Evolutionary conservation across 2,888 invertebrate genomes (phyloP).

Genomic region (Neelides folsomi): DNA sequence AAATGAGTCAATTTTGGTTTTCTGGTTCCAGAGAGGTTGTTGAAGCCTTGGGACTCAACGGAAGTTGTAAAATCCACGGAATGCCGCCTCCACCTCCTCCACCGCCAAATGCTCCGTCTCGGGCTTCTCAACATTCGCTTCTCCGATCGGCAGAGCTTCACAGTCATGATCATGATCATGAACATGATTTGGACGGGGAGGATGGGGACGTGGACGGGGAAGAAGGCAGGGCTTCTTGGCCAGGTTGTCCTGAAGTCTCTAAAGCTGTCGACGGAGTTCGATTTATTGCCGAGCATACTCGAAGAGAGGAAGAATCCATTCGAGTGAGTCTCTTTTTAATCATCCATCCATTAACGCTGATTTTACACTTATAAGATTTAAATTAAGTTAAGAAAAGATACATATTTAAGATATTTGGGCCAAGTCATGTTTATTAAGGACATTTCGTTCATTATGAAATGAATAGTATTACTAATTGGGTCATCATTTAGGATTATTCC

Average conservation of each 20-base stretch:
- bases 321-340: constrained; percentile 54
- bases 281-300: constrained; percentile 83
- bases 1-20: background rate
- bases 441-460: too few species aligned
- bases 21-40: constrained; percentile 23
- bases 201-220: constrained; percentile 10
- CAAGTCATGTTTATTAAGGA: too few species aligned
- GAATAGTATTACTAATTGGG: too few species aligned
- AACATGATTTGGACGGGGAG: constrained; percentile 18
- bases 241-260: constrained; percentile 78
- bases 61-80: constrained; percentile 39
- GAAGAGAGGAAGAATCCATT: constrained; percentile 79
- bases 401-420: too few species aligned
- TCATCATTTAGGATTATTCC: too few species aligned
- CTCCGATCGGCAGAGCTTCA: constrained; percentile 31
- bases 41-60: constrained; percentile 33
- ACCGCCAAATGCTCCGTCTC: constrained; percentile 27
- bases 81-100: constrained; percentile 37
- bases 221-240: constrained; percentile 45
- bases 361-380: too few species aligned
- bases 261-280: constrained; percentile 85
- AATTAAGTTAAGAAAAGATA: too few species aligned
- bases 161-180: constrained; percentile 27
- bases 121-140: constrained; percentile 32
- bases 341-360: too few species aligned